phyloP scores from a whole-genome alignment of 2,888 invertebrate species.

The Stenodera caucasica region DNA sequence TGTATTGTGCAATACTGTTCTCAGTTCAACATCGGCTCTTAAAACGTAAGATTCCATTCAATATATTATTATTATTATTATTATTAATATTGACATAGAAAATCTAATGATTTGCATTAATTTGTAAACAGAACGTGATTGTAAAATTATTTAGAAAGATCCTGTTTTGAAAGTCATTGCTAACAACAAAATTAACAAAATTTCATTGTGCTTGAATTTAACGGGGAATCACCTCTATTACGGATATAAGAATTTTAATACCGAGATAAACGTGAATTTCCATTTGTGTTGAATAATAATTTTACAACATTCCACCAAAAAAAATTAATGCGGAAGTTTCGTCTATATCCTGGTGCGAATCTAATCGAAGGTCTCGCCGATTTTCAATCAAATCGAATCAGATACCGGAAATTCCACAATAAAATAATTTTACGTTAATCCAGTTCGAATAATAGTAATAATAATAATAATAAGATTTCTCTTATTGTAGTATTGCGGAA shows the following conservation, averaged over 20 bases:
- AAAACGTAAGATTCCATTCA: background rate
- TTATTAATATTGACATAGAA: background rate
- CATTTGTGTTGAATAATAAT: background rate
- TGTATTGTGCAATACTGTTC: background rate
- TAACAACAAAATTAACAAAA: conserved; percentile 18
- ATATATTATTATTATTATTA: background rate
- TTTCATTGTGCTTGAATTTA: conserved; percentile 7
- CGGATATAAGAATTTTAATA: conserved; percentile 2
- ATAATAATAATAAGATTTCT: background rate
- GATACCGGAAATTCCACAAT: background rate
- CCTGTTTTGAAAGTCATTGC: conserved; percentile 27
- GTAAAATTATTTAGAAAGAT: too few species aligned
- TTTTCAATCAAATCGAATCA: background rate
- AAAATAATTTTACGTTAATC: background rate
- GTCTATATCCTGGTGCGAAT: conserved; percentile 1
- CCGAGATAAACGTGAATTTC: background rate
- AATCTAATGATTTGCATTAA: too few species aligned
- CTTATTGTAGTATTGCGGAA: conserved; percentile 28
- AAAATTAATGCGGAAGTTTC: background rate
- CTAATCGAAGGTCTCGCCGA: background rate
- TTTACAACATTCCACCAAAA: background rate
- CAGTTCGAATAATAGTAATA: background rate
- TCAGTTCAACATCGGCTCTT: background rate
- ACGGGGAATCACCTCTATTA: conserved; percentile 19
- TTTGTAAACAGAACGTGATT: too few species aligned